Evolutionary conservation across 2,888 invertebrate genomes (phyloP).

Genomic region (Orchesella flavescens): DNA sequence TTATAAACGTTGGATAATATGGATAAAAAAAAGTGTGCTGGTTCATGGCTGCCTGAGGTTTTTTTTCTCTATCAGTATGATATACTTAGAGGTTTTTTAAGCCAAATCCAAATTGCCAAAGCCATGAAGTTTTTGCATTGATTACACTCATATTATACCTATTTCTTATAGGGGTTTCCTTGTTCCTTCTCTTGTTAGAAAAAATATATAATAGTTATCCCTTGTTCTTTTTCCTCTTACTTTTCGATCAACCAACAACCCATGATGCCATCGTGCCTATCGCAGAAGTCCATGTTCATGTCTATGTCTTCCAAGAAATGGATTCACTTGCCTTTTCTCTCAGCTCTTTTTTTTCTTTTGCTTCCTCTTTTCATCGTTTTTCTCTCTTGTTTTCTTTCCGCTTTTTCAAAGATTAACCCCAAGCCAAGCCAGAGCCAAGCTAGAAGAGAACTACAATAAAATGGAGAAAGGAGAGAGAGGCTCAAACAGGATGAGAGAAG

Average conservation of each 20-base stretch:
- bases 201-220: background rate
- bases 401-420: constrained; percentile 68
- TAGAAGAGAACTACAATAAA: constrained; percentile 29
- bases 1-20: no score
- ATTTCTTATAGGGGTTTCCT: background rate
- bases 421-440: constrained; percentile 28
- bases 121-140: no score
- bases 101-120: no score
- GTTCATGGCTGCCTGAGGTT: no score
- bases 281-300: constrained; percentile 40
- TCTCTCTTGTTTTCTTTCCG: constrained; percentile 65
- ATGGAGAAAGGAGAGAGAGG: constrained; percentile 35
- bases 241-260: constrained; percentile 31
- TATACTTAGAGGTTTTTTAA: no score
- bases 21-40: no score
- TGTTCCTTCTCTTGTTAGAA: background rate
- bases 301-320: constrained; percentile 54
- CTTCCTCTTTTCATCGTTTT: constrained; percentile 14
- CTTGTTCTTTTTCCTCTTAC: constrained; percentile 4
- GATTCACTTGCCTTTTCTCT: constrained; percentile 42
- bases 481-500: constrained; percentile 6
- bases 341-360: constrained; percentile 5
- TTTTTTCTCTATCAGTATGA: no score
- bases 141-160: no score
- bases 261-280: constrained; percentile 1